These are phyloP conservation scores for Dromius quadrimaculatus DNA, from an alignment of 2,888 invertebrate species.

Conservation along the genomic window DNA sequence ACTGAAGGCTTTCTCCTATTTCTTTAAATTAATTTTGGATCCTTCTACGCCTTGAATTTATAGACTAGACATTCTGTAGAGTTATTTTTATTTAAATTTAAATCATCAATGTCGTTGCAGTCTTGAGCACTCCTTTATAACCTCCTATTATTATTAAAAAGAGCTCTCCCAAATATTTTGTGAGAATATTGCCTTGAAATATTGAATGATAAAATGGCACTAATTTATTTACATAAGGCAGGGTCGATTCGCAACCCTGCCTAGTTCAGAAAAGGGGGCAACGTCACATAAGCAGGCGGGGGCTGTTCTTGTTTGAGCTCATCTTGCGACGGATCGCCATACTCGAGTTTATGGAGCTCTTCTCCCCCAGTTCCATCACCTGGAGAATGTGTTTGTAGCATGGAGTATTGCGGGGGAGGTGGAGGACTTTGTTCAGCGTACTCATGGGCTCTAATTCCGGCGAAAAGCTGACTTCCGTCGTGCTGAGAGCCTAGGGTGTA, in stretches of 20 bases:
- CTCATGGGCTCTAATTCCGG: slow-evolving; percentile 74
- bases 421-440: slow-evolving; percentile 76
- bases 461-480: slow-evolving; percentile 77
- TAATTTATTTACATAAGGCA: slow-evolving; percentile 46
- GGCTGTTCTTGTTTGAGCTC: slow-evolving; percentile 64
- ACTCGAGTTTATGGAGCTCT: slow-evolving; percentile 71
- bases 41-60: too few species aligned
- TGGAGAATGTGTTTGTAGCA: slow-evolving; percentile 75
- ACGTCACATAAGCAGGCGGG: slow-evolving; percentile 74
- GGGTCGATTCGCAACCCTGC: slow-evolving; percentile 57
- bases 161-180: too few species aligned
- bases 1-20: too few species aligned
- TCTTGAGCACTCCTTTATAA: too few species aligned
- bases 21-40: too few species aligned
- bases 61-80: too few species aligned
- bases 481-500: slow-evolving; percentile 77
- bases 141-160: too few species aligned
- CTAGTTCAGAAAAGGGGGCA: slow-evolving; percentile 84
- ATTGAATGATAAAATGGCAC: too few species aligned
- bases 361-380: slow-evolving; percentile 71
- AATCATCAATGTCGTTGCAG: too few species aligned
- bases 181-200: too few species aligned
- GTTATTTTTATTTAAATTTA: too few species aligned
- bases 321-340: slow-evolving; percentile 64
- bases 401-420: slow-evolving; percentile 74